A percentile compares a stretch with the other conserved stretches of the same genome.
Evolutionary conservation across 1,140 invertebrate genomes (phyloP).

Genomic region (Mya arenaria): DNA sequence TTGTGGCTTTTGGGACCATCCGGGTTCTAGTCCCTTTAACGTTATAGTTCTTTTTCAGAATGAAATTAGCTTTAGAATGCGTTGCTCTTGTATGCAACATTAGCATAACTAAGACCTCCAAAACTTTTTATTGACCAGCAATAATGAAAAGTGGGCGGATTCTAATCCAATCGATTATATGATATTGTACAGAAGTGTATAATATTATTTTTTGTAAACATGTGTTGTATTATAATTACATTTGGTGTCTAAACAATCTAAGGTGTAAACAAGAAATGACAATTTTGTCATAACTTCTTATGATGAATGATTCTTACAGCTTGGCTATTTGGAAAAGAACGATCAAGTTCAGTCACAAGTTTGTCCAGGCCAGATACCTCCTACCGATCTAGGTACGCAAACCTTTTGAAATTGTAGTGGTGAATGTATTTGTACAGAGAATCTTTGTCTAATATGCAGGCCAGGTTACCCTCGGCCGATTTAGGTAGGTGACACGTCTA

Average conservation of each 20-base stretch:
- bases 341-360: constrained; percentile 2
- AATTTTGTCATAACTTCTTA: neutral
- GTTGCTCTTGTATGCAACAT: too few species aligned
- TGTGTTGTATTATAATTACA: neutral
- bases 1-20: too few species aligned
- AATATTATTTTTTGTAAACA: neutral
- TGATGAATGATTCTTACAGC: neutral
- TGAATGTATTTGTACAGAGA: neutral
- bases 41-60: too few species aligned
- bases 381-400: constrained; percentile 20
- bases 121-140: neutral
- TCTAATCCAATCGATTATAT: neutral
- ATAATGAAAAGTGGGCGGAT: neutral
- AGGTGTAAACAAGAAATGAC: neutral
- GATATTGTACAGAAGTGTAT: neutral
- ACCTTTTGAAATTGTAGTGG: neutral
- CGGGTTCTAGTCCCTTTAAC: too few species aligned
- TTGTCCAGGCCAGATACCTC: constrained; percentile 9
- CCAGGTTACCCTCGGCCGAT: neutral
- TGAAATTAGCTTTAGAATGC: too few species aligned
- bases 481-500: neutral
- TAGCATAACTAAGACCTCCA: too few species aligned
- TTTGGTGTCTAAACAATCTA: neutral
- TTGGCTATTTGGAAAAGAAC: constrained; percentile 14
- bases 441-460: neutral